Evolutionary conservation across 2,797 vertebrate species (phyloP).

Genomic region (Mormyrus proboscirostris): DNA sequence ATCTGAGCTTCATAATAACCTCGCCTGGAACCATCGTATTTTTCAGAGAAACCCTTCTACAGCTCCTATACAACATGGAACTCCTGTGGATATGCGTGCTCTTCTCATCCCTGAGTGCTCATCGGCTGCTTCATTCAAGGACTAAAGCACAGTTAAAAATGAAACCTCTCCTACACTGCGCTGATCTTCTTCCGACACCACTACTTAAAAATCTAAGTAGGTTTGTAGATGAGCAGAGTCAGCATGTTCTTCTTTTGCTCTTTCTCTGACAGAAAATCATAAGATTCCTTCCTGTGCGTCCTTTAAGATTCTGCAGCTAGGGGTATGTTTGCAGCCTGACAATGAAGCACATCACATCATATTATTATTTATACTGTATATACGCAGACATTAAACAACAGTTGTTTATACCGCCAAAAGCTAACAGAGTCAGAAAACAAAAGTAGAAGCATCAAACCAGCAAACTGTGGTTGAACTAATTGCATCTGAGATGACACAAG

Average conservation of each 20-base stretch:
- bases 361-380: background rate
- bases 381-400: background rate
- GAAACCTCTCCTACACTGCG: background rate
- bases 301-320: background rate
- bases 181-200: background rate
- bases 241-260: background rate
- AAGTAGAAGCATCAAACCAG: background rate
- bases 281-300: background rate
- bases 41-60: background rate
- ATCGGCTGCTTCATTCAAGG: background rate
- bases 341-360: background rate
- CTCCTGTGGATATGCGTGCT: background rate
- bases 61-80: background rate
- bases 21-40: background rate
- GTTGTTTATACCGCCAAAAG: background rate
- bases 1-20: background rate
- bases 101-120: background rate
- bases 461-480: background rate
- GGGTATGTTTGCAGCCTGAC: background rate
- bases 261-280: background rate
- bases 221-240: background rate
- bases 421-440: background rate
- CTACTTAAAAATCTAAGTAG: background rate
- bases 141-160: constrained; percentile 17
- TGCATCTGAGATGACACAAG: background rate